Conservation (phyloP, 2,888 invertebrate species). For the Synanthedon formicaeformis region DNA sequence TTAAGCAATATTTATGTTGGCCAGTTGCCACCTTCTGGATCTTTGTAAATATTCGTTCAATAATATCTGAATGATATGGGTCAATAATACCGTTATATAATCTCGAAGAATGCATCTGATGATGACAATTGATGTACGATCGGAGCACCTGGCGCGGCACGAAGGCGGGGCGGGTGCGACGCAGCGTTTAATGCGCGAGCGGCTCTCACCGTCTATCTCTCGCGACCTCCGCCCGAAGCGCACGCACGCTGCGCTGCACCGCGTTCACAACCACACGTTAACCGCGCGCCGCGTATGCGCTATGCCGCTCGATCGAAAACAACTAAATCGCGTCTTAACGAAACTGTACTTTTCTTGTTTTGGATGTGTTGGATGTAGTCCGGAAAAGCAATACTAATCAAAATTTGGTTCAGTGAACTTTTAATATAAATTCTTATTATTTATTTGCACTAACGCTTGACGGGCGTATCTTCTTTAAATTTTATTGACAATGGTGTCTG, state of each 20-base stretch:
- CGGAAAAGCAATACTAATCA: conserved; percentile 47
- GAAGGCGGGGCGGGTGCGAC: conserved; percentile 35
- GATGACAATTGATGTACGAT: conserved; percentile 56
- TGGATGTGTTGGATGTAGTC: conserved; percentile 42
- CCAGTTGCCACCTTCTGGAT: no score
- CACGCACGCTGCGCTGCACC: conserved; percentile 44
- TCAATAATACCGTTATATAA: conserved; percentile 60
- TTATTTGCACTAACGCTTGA: neutral
- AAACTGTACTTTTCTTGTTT: conserved; percentile 40
- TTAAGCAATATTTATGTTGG: no score
- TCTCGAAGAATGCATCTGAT: conserved; percentile 51
- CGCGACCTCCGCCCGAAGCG: conserved; percentile 69
- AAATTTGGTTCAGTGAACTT: conserved; percentile 2
- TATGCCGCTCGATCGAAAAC: conserved; percentile 50
- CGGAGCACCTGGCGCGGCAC: conserved; percentile 41
- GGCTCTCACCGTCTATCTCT: conserved; percentile 69
- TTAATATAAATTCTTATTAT: neutral
- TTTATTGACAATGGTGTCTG: conserved; percentile 68
- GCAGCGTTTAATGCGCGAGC: conserved; percentile 43
- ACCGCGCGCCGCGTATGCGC: conserved; percentile 47
- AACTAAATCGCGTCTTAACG: conserved; percentile 37
- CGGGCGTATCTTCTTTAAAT: neutral
- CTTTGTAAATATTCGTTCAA: no score
- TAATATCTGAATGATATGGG: conserved; percentile 21
- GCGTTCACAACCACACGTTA: conserved; percentile 5